Base-by-base conservation (phyloP, 2,113 vertebrate species). In the Ophiodon elongatus region DNA sequence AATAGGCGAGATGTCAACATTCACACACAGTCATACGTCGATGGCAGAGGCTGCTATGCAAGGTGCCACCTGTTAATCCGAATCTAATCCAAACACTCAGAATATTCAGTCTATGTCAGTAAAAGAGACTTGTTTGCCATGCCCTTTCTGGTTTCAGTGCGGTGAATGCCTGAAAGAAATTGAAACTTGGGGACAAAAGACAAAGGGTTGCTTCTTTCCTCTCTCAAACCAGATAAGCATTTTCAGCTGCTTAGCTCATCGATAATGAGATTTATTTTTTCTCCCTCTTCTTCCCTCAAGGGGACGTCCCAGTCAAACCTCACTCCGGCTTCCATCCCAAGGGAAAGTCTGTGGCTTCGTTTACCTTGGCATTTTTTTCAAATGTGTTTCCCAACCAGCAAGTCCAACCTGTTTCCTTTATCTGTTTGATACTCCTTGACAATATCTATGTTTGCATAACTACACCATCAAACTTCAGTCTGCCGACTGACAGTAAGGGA, bases 121-220 rank as follows among this genome's bases (percentile, higher is more conserved):
- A 84, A 91, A 93, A 85, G 88, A 31, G 76, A 35, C 84, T 80
- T 73, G 85, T 68, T 86, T 88, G 80, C 86, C 88, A 85, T 76
- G 81, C 35, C 43, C n/a, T n/a, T n/a, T n/a, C n/a, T n/a, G n/a
- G n/a, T n/a, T n/a, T n/a, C n/a, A n/a, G n/a, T n/a, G n/a, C n/a
- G n/a, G n/a, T n/a, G n/a, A n/a, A n/a, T n/a, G n/a, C n/a, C n/a
- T n/a, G n/a, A n/a, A n/a, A n/a, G n/a, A n/a, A n/a, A n/a, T n/a
- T n/a, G n/a, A n/a, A n/a, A n/a, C n/a, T 92, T 83, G 64, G 52
- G 82, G 74, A 93, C 87, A 88, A 87, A 93, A 91, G 85, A 95
- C 94, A 94, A 94, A 94, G 92, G 89, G 85, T 85, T 90, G 87
- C 92, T 93, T 95, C 93, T 94, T 94, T 94, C 92, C 93, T 91